phyloP scores from a whole-genome alignment of 2,113 vertebrate genomes.

The Centropus bengalensis region DNA sequence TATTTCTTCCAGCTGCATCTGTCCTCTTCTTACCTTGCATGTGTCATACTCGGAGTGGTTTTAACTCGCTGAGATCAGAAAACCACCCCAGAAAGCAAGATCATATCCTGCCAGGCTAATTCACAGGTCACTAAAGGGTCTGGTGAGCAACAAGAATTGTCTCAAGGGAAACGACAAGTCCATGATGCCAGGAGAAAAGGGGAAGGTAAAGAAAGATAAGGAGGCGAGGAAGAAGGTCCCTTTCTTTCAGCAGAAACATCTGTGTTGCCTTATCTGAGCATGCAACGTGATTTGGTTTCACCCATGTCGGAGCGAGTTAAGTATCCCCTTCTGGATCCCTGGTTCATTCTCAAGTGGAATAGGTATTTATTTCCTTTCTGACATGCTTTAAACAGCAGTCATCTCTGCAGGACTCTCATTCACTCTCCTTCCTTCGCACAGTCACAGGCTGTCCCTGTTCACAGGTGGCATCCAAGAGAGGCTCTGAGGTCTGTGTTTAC shows the following conservation, averaged over 20 bases:
- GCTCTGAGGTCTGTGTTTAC: neutral
- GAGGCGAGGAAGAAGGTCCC: neutral
- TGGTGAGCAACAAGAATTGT: neutral
- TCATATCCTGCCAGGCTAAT: neutral
- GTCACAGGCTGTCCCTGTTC: neutral
- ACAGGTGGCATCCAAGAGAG: neutral
- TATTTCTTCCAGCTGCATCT: neutral
- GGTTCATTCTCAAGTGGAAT: neutral
- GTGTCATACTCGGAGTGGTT: neutral
- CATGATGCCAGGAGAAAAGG: neutral
- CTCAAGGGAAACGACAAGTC: neutral
- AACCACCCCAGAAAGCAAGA: neutral
- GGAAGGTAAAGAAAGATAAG: neutral
- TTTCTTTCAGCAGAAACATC: neutral
- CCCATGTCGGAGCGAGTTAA: neutral
- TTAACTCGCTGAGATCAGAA: neutral
- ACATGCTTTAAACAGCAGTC: neutral
- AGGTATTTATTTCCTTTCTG: neutral
- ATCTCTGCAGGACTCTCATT: neutral
- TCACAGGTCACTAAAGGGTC: neutral
- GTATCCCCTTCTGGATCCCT: neutral
- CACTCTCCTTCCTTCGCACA: neutral
- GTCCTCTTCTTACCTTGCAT: neutral
- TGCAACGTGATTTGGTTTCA: neutral
- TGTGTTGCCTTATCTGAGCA: neutral